These are phyloP conservation scores for Ascidia mentula DNA, from an alignment of 23 tunicate species.

Conservation along the genomic window DNA sequence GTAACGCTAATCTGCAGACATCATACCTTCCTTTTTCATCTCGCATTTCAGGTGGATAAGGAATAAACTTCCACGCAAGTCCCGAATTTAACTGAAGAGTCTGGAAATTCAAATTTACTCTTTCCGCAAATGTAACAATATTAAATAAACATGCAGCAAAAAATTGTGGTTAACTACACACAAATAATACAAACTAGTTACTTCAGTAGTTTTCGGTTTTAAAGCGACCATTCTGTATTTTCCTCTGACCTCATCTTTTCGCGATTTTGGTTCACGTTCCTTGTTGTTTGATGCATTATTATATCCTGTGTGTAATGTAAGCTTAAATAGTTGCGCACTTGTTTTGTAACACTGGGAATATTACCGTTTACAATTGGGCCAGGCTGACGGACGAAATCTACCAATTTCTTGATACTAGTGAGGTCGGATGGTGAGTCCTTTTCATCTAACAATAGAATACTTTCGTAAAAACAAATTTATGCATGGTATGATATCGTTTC, in stretches of 20 bases:
- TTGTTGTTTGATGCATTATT: background rate
- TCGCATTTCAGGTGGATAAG: conserved; percentile 13
- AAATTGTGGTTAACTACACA: too few species aligned
- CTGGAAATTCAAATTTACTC: too few species aligned
- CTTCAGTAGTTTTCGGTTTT: background rate
- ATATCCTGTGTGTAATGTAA: background rate
- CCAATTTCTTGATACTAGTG: conserved; percentile 3
- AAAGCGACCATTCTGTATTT: conserved; percentile 13
- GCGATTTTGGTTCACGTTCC: background rate
- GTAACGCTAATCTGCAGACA: too few species aligned
- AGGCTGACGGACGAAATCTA: conserved; percentile 11
- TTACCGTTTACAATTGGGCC: conserved; percentile 1
- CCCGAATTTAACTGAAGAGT: background rate
- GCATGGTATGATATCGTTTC: too few species aligned
- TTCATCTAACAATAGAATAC: too few species aligned
- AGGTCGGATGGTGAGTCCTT: background rate
- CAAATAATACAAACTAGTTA: too few species aligned
- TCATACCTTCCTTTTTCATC: conserved; percentile 36
- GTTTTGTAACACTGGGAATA: too few species aligned
- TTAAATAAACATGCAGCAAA: too few species aligned
- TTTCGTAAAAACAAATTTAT: too few species aligned
- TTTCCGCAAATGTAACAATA: too few species aligned
- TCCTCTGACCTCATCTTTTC: background rate
- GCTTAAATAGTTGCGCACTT: background rate
- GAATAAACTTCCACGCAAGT: conserved; percentile 14